Evolutionary conservation across 2,797 vertebrate genomes (phyloP), one percentile per base, ranked within the genome.

Genomic region (Enteromius thamalakanensis): DNA sequence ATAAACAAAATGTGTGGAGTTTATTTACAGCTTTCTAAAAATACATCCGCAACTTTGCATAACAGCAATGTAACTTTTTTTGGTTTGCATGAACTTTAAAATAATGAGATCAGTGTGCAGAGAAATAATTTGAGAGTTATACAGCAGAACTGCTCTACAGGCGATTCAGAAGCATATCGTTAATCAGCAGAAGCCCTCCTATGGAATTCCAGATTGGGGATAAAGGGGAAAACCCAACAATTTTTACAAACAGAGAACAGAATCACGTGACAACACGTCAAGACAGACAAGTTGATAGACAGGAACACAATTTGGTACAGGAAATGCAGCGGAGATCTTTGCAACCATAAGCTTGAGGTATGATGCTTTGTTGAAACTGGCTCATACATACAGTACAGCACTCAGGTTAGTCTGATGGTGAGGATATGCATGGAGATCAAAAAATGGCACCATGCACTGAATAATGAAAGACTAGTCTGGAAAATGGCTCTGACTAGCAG

Each of bases 161-260:
- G 69, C 69, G 11, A 60, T 42, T n/a, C 45, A 40, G 69, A 72
- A 81, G 26, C 21, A 3, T 42, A 32, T 77, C 15, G 7, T 72
- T 55, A 80, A 79, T 68, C 58, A 68, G 10, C 1, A 79, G 32
- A 72, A 87, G 94, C 94, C 96, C 94, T 95, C 97, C 95, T 96
- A 95, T 95, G 96, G 93, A 96, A 95, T 93, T 88, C 89, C 89
- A 87, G 90, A 42, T 78, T 83, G 87, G 85, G 87, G 88, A 37
- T 47, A 76, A 82, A 89, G 83, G 88, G 89, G 87, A 87, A 86
- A 91, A 89, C 92, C 92, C 87, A 89, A 88, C 95, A 90, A 93
- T 88, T 91, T 91, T 94, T 92, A 96, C 94, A 45, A 95, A 96
- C 96, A 97, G 95, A 97, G 95, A 97, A 98, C 95, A 97, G 95